Evolutionary conservation across 2,113 vertebrate genomes (phyloP), one percentile per base, ranked within the genome.

Genomic region (Ictalurus punctatus): DNA sequence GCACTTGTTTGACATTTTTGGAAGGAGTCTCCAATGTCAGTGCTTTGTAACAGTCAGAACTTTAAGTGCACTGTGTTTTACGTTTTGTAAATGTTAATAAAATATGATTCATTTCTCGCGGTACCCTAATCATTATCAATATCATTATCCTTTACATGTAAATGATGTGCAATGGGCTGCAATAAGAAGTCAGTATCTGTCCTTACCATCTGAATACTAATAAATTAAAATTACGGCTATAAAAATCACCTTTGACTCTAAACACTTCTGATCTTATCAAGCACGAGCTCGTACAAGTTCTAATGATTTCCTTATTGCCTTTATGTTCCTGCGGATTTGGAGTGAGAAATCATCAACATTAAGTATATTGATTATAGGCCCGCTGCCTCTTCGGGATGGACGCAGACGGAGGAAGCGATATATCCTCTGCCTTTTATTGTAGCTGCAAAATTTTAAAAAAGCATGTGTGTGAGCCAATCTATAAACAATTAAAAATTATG

Each of bases 351-450:
- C 80, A 37, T 83, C 56, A 34, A 23, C 56, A 48, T 83, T 61
- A 83, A 40, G 30, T 44, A 40, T 25, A 83, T 44, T 63, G 82
- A 83, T 83, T 27, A 83, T 59, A 81, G 52, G 19, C 56, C 80
- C 34, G 6, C 79, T 65, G 59, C 34, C 59, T 65, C 37, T 27
- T 17, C 3, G 6, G 13, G 82, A n/a, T 27, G 6, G 25, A 27
- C 48, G 82, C 59, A 7, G 82, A 84, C 1, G 21, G 19, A 83
- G 48, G 59, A 52, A 40, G 37, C 23, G 7, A 27, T 65, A 65
- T 7, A 44, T 84, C 23, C 23, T 65, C 2, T 16, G 37, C 6
- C 27, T 65, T 84, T 84, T 61, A 83, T 40, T 40, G 12, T 1
- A 83, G 58, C 34, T 61, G 63, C 58, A 37, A 83, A 83, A 61